phyloP scores from a whole-genome alignment of 2,113 vertebrate genomes.

The Thamnophis sirtalis region DNA sequence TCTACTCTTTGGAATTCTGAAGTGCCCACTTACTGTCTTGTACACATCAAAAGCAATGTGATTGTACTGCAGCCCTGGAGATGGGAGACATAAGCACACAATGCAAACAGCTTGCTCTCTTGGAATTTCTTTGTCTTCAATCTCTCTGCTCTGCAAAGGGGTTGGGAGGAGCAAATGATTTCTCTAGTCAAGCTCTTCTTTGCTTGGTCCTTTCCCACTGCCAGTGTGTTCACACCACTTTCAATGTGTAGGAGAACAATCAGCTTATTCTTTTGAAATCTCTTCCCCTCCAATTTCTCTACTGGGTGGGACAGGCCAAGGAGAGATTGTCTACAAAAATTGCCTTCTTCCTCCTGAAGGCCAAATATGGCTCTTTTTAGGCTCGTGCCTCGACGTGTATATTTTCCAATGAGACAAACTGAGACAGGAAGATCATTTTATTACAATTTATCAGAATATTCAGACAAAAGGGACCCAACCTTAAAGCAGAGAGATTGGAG shows the following conservation, averaged over 20 bases:
- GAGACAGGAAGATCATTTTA: too few relatives aligned
- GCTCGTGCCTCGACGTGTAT: too few relatives aligned
- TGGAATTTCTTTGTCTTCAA: not conserved
- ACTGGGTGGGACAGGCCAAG: not conserved
- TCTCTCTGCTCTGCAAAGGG: not conserved
- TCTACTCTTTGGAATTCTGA: not conserved
- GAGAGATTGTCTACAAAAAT: not conserved
- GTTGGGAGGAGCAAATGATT: not conserved
- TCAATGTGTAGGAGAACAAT: not conserved
- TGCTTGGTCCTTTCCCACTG: not conserved
- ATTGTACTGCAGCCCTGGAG: not conserved
- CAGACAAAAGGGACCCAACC: too few relatives aligned
- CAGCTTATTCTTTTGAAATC: not conserved
- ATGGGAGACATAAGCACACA: not conserved
- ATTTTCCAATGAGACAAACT: too few relatives aligned
- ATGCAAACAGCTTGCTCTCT: not conserved
- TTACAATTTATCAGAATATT: too few relatives aligned
- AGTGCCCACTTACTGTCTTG: not conserved
- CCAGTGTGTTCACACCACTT: not conserved
- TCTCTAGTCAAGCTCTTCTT: not conserved
- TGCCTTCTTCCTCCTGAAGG: too few relatives aligned
- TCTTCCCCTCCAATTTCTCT: too few relatives aligned
- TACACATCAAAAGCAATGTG: not conserved
- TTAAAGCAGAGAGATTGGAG: too few relatives aligned
- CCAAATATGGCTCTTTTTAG: too few relatives aligned